Conservation (phyloP, 2,888 invertebrate species). For the Blera fallax region DNA sequence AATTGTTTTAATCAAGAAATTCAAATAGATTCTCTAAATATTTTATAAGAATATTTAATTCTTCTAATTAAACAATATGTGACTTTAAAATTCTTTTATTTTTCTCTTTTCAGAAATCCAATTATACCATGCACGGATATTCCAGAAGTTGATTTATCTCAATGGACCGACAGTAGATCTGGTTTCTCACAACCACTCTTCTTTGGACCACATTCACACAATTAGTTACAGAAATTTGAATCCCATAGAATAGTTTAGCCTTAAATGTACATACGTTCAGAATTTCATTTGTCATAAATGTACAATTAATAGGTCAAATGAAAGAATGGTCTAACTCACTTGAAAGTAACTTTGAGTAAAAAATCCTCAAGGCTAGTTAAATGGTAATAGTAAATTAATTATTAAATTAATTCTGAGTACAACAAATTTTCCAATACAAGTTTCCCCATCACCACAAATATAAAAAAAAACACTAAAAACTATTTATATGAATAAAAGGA, state of each 20-base stretch:
- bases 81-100: not conserved
- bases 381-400: not conserved
- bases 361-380: not conserved
- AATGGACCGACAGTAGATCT: constrained; percentile 82
- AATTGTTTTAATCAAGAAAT: no score
- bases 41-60: no score
- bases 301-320: not conserved
- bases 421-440: not conserved
- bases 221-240: not conserved
- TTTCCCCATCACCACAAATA: not conserved
- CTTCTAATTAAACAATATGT: no score
- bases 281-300: constrained; percentile 21
- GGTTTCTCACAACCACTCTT: constrained; percentile 29
- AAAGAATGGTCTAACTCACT: not conserved
- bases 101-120: constrained; percentile 84
- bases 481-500: not conserved
- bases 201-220: constrained; percentile 44
- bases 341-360: not conserved
- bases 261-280: constrained; percentile 61
- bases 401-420: not conserved
- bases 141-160: constrained; percentile 84
- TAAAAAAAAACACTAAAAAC: no score
- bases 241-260: constrained; percentile 36
- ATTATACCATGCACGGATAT: constrained; percentile 84
- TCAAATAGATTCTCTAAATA: no score